Conservation (phyloP, 2,888 invertebrate species). For the Athetis lepigone region DNA sequence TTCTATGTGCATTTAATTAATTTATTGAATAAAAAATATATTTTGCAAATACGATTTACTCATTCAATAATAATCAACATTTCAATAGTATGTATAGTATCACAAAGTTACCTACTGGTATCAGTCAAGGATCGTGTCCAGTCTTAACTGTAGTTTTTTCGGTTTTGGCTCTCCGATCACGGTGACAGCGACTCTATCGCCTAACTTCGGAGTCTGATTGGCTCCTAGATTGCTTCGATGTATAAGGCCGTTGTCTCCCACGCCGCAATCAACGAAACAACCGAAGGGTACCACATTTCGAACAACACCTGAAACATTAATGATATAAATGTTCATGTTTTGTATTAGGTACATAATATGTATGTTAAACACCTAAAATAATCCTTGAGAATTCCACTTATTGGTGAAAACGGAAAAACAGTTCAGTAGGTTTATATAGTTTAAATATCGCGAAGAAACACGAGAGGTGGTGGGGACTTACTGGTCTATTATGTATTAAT, state of each 20-base stretch:
- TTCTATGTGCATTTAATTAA: conserved; percentile 16
- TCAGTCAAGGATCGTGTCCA: conserved; percentile 84
- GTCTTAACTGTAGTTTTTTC: conserved; percentile 90
- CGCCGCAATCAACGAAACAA: conserved; percentile 96
- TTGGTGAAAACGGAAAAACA: too few species aligned
- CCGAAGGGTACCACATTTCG: conserved; percentile 97
- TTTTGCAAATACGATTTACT: conserved; percentile 24
- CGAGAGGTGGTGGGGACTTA: too few species aligned
- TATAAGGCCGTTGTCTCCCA: conserved; percentile 93
- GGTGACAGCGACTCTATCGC: conserved; percentile 93
- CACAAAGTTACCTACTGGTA: conserved; percentile 51
- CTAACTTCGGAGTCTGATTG: conserved; percentile 90
- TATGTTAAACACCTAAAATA: too few species aligned
- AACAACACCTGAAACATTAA: conserved; percentile 92
- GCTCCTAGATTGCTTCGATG: conserved; percentile 91
- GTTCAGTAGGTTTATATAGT: too few species aligned
- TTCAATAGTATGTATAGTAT: conserved; percentile 36
- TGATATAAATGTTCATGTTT: background rate
- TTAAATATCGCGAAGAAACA: too few species aligned
- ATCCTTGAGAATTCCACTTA: background rate
- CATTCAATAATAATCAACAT: conserved; percentile 44
- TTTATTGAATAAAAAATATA: conserved; percentile 45
- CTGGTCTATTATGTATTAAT: too few species aligned
- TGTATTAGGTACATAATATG: too few species aligned
- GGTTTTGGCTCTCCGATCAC: conserved; percentile 91